Base-by-base conservation (phyloP, 2,797 vertebrate species). In the Argyrosomus regius region DNA sequence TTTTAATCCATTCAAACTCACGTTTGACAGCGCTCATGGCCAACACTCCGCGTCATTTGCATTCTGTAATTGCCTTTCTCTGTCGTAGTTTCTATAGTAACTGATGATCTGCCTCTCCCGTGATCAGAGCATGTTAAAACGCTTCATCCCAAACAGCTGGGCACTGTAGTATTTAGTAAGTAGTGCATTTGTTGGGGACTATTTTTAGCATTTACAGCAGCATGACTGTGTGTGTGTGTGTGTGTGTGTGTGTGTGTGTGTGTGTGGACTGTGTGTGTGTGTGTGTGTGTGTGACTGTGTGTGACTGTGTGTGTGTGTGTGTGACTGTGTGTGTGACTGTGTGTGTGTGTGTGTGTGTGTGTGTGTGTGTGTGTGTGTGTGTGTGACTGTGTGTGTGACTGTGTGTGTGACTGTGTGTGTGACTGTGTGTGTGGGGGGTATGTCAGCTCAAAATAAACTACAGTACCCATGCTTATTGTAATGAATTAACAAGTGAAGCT, bases 1-100 rank as follows among this genome's bases (percentile, higher is more conserved):
- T n/a, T 0, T 14, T 70, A 75, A 82, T 78, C 26, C 28, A 24
- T 49, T 4, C 57, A 52, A 68, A 46, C 26, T 14, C 10, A 46
- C 49, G n/a, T 66, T 10, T 2, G 18, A 50, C 48, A 0, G 2
- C 68, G 45, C 72, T 59, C 28, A 66, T 66, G 57, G 1, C 5
- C 0, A 18, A 17, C 5, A 58, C 28, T 46, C 12, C 17, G 1
- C 49, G 6, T 59, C 31, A 28, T n/a, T 63, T 6, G 11, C 12
- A 22, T 49, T 28, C n/a, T 53, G 2, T 63, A 18, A 46, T 0
- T 26, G 5, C 3, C 12, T 46, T n/a, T 52, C 17, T 20, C 0
- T 35, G 1, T 6, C 20, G 35, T 24, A 2, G 7, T 16, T 67
- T 46, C 24, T 39, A 16, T 59, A 70, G 22, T 50, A 48, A 17